Evolutionary conservation across 2,797 vertebrate species (phyloP), one percentile per base, ranked within the genome.

Genomic region (Amazona finschi): DNA sequence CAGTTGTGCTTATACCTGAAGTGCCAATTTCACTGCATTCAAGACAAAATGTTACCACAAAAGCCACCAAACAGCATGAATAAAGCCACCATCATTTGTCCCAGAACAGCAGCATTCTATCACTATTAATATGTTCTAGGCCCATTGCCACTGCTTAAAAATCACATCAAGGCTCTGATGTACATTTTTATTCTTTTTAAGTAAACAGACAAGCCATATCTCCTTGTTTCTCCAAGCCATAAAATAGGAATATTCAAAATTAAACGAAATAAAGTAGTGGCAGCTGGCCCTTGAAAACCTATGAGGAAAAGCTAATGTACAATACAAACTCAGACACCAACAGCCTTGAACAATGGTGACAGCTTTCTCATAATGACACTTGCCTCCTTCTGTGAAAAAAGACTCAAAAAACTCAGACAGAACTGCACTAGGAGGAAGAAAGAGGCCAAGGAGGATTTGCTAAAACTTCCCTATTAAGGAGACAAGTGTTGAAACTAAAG

Each of bases 211-310:
- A 93, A 95, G 70, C 28, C 55, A 67, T 69, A 91, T 66, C 91
- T 94, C 77, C 73, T 92, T 86, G 85, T 94, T 91, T 90, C 85
- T 75, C 30, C 60, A 90, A 88, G 71, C 38, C 71, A 88, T 58
- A 88, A 92, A 96, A 86, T 13, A 91, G 43, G 20, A 86, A 19
- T 47, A 84, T 76, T 88, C 47, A 91, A 89, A 93, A 92, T 91
- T 91, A 96, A 93, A 90, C 79, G 55, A 90, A 97, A 93, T 73
- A 84, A 93, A 93, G 20, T 58, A 92, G 55, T 0, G 0, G 33
- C 66, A 84, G 83, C 89, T 88, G 89, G 71, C 67, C 87, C 73
- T 95, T 90, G 89, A 95, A 96, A 93, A 84, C 18, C 64, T 76
- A 9, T 41, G 72, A 69, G 73, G 66, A 78, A 93, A 93, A 91